Conservation (phyloP, 2,888 invertebrate genomes). For the Eustalomyia histrio region DNA sequence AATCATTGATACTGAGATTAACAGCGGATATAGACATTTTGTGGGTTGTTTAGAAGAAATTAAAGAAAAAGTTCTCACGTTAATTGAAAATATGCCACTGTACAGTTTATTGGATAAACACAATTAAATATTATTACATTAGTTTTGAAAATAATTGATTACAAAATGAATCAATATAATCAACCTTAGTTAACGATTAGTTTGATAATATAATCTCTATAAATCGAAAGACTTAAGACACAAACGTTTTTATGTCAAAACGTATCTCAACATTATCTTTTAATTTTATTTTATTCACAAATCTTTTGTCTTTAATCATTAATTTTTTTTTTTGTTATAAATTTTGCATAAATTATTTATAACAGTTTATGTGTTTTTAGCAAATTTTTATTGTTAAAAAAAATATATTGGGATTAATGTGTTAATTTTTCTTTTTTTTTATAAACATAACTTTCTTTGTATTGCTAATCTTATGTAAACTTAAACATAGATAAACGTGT, state of each 20-base stretch:
- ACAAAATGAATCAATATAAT: no score
- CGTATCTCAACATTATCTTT: background rate
- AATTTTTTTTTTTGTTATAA: background rate
- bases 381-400: background rate
- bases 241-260: background rate
- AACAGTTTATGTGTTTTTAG: slow-evolving; percentile 24
- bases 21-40: slow-evolving; percentile 58
- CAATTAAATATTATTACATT: background rate
- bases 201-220: no score
- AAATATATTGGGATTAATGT: background rate
- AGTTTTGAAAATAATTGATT: no score
- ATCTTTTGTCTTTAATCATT: background rate
- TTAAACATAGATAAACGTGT: slow-evolving; percentile 19
- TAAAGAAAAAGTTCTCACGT: slow-evolving; percentile 58
- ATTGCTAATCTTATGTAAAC: slow-evolving; percentile 47
- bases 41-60: slow-evolving; percentile 38
- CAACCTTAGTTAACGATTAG: no score
- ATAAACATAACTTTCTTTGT: background rate
- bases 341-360: slow-evolving; percentile 23
- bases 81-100: slow-evolving; percentile 47
- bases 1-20: slow-evolving; percentile 34
- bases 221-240: slow-evolving; percentile 29
- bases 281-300: background rate
- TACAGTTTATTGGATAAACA: slow-evolving; percentile 3
- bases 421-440: background rate